A percentile compares a stretch with the other conserved stretches of the same genome.
Evolutionary conservation across 2,113 vertebrate species (phyloP).

Genomic region (Heterochromis multidens): DNA sequence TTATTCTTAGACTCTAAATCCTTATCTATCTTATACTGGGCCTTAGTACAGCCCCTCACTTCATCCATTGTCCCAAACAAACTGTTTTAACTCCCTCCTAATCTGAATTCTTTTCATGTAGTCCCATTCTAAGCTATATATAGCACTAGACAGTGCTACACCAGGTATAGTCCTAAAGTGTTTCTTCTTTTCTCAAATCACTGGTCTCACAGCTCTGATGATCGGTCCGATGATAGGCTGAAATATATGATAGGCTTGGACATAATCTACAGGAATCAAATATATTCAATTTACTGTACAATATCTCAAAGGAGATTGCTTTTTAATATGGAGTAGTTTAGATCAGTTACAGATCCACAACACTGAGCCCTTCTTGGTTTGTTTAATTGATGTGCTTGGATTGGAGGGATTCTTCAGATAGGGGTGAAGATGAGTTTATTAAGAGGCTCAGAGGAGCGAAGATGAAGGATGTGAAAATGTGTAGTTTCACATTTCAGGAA

Average conservation of each 20-base stretch:
- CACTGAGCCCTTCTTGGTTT: slow-evolving; percentile 21
- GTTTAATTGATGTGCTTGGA: slow-evolving; percentile 56
- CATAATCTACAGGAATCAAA: slow-evolving; percentile 16
- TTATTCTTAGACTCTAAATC: not conserved
- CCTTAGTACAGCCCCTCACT: not conserved
- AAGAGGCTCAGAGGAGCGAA: slow-evolving; percentile 40
- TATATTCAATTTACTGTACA: slow-evolving; percentile 13
- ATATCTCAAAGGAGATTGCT: slow-evolving; percentile 23
- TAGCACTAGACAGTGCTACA: not conserved
- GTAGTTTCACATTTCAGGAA: slow-evolving; percentile 39
- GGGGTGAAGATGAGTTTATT: slow-evolving; percentile 55
- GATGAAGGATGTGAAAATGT: slow-evolving; percentile 47
- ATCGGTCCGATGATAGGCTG: not conserved
- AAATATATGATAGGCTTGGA: not conserved
- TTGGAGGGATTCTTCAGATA: slow-evolving; percentile 22
- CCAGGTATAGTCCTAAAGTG: not conserved
- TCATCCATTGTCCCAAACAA: not conserved
- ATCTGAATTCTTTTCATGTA: not conserved
- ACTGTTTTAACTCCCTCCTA: not conserved
- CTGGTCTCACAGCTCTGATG: not conserved
- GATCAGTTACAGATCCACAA: slow-evolving; percentile 44
- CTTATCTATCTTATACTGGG: not conserved
- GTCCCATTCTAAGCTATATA: not conserved
- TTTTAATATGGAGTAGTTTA: slow-evolving; percentile 43
- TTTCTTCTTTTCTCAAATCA: not conserved